Conservation (phyloP, 2,797 vertebrate genomes). For the Neolamprologus multifasciatus region DNA sequence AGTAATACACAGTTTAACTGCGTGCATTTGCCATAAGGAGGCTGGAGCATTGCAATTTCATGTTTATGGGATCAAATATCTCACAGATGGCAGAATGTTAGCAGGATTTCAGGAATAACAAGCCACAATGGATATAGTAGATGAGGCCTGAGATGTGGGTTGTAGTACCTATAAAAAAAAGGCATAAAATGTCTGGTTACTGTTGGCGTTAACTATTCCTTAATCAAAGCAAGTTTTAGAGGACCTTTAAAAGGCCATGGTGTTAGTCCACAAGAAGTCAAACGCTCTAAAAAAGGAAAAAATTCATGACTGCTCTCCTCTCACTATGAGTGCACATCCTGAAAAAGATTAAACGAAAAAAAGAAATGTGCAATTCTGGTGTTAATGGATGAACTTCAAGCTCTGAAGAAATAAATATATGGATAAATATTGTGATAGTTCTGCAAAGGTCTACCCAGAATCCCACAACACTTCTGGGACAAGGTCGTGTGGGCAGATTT, state of each 20-base stretch:
- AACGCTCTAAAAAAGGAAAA: background rate
- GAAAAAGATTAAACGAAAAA: background rate
- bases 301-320: background rate
- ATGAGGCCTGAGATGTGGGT: background rate
- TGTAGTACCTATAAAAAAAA: background rate
- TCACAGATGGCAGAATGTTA: background rate
- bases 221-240: background rate
- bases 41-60: background rate
- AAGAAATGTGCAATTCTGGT: background rate
- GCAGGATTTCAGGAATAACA: background rate
- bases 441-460: background rate
- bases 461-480: background rate
- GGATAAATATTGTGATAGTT: background rate
- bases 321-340: background rate
- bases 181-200: background rate
- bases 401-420: background rate
- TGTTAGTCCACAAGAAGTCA: background rate
- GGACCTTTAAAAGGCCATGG: background rate
- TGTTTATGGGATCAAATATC: background rate
- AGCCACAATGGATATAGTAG: background rate
- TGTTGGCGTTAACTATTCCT: background rate
- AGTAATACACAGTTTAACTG: background rate
- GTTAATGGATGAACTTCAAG: background rate
- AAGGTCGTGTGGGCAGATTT: background rate
- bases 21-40: background rate